Percentiles rank a stretch among this genome's conserved stretches.
phyloP scores from a whole-genome alignment of 35 echinoderm and acorn worm genomes.

The Patiria miniata region DNA sequence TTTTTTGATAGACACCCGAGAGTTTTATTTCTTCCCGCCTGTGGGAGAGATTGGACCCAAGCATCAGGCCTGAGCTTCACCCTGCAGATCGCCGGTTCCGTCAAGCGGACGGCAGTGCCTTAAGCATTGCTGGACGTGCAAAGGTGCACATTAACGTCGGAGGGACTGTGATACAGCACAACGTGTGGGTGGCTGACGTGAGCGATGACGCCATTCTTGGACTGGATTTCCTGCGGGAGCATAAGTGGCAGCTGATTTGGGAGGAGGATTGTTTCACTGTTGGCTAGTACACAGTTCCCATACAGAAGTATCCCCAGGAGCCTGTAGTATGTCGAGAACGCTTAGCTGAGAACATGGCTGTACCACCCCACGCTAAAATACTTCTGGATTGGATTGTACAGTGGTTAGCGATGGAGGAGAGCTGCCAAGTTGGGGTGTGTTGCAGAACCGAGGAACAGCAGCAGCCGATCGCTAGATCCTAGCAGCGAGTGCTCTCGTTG shows the following conservation, averaged over 20 bases:
- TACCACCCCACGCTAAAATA: neutral
- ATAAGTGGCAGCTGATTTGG: conserved; percentile 24
- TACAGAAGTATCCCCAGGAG: neutral
- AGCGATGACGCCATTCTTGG: conserved; percentile 44
- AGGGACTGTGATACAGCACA: neutral
- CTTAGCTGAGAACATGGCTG: neutral
- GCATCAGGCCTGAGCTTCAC: neutral
- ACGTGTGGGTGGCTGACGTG: conserved; percentile 21
- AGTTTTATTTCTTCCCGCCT: neutral
- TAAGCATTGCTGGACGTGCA: neutral
- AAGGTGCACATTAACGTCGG: neutral
- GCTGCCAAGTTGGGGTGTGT: neutral
- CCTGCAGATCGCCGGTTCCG: neutral
- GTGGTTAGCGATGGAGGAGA: conserved; percentile 7
- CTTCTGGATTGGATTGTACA: neutral
- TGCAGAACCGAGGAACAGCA: neutral
- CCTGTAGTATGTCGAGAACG: neutral
- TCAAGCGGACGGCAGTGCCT: neutral
- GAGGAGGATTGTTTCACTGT: conserved; percentile 26
- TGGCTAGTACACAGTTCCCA: neutral
- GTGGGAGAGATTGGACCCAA: neutral
- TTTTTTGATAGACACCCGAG: neutral
- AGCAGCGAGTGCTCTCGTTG: neutral
- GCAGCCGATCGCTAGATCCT: neutral
- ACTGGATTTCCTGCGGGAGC: conserved; percentile 42